These are phyloP conservation scores for Sebastiscus tertius DNA, from an alignment of 2,797 vertebrate species.

Conservation along the genomic window DNA sequence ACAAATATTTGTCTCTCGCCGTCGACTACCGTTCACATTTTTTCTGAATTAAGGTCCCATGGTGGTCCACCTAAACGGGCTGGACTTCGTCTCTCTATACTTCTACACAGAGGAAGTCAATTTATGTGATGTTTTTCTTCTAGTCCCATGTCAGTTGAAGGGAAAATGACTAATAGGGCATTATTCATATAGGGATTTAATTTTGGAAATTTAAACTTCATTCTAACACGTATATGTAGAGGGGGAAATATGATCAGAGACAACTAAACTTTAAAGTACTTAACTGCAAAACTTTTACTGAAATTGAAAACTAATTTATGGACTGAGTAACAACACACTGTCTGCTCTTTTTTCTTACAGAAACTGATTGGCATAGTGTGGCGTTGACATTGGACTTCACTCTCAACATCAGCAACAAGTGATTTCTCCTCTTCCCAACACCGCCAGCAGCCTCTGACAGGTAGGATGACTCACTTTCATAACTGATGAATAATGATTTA, in stretches of 20 bases:
- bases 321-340: accelerated
- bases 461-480: conserved; percentile 38
- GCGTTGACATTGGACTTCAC: conserved; percentile 11
- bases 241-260: neutral
- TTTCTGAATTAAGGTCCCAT: no score
- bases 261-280: neutral
- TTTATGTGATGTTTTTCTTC: neutral
- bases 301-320: neutral
- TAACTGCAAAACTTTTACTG: neutral
- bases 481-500: neutral
- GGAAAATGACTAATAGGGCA: no score
- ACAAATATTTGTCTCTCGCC: no score
- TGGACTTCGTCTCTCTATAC: no score
- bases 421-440: conserved; percentile 9
- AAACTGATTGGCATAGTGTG: neutral
- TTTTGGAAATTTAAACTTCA: neutral
- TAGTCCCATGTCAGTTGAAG: no score
- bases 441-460: conserved; percentile 31
- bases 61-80: no score
- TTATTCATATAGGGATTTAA: no score
- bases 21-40: no score
- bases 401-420: neutral
- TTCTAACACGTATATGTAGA: neutral
- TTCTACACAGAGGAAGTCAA: no score
- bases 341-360: conserved; percentile 17